Conservation (phyloP, 30 jellyfish, hydroid and myxozoan genomes). For the Turritopsis rubra region DNA sequence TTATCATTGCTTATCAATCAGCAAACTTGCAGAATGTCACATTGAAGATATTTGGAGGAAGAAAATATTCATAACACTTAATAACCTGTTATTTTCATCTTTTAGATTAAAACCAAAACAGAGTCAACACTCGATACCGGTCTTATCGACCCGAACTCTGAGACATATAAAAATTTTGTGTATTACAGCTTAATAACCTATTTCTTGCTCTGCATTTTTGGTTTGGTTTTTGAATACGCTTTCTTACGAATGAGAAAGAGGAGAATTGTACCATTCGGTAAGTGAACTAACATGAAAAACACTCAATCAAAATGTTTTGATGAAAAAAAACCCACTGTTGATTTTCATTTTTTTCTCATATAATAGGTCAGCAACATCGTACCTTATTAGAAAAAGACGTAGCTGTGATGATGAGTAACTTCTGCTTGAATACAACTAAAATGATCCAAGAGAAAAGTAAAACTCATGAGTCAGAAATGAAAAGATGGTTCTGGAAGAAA, state of each 20-base stretch:
- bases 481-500: conserved; percentile 26
- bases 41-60: no score
- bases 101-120: neutral
- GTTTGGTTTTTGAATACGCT: neutral
- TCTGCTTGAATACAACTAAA: conserved; percentile 1
- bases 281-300: neutral
- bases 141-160: conserved; percentile 29
- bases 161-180: neutral
- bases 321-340: neutral
- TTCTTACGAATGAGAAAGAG: neutral
- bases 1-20: no score
- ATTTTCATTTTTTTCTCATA: neutral
- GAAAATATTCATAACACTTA: no score
- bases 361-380: conserved; percentile 24
- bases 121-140: conserved; percentile 20
- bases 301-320: neutral
- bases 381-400: conserved; percentile 9
- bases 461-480: conserved; percentile 21
- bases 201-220: conserved; percentile 7
- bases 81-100: neutral
- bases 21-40: no score
- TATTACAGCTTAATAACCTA: neutral
- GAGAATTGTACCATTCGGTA: conserved; percentile 26
- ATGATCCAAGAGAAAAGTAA: conserved; percentile 11
- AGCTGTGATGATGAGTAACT: conserved; percentile 8